These are phyloP conservation scores for Cygnus olor DNA, from an alignment of 2,797 vertebrate genomes.

Conservation along the genomic window DNA sequence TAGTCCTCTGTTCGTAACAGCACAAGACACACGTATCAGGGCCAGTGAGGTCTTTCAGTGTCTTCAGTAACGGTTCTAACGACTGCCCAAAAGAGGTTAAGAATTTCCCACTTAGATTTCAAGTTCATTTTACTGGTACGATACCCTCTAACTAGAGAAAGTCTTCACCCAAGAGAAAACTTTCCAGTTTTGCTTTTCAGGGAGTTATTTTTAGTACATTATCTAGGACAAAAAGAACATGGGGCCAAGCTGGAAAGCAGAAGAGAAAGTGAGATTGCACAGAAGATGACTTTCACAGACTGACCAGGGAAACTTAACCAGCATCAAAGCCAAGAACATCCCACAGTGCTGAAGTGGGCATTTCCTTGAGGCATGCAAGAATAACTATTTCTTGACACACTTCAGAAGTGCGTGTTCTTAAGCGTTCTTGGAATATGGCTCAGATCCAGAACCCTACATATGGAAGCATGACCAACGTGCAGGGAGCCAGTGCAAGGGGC, in stretches of 20 bases:
- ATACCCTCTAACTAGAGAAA: neutral
- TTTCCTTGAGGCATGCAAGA: neutral
- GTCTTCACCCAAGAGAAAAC: neutral
- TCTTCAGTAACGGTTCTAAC: constrained; percentile 89
- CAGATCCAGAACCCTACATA: neutral
- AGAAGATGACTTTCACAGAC: neutral
- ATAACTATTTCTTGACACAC: accelerated
- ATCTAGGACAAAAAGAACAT: constrained; percentile 27
- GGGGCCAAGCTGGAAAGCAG: neutral
- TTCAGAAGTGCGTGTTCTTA: neutral
- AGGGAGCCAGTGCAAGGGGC: neutral
- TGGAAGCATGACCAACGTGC: neutral
- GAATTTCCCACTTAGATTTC: neutral
- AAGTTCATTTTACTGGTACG: neutral
- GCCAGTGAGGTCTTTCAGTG: constrained; percentile 87
- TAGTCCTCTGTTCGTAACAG: constrained; percentile 94
- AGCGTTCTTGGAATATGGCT: neutral
- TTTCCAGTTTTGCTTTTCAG: neutral
- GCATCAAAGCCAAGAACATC: neutral
- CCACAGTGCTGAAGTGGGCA: neutral
- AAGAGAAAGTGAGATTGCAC: neutral
- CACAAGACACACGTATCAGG: constrained; percentile 90
- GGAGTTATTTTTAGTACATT: constrained; percentile 32
- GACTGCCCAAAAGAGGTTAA: constrained; percentile 80
- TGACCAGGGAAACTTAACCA: neutral